phyloP scores from a whole-genome alignment of 2,888 invertebrate genomes.

The Drosophila lutescens region DNA sequence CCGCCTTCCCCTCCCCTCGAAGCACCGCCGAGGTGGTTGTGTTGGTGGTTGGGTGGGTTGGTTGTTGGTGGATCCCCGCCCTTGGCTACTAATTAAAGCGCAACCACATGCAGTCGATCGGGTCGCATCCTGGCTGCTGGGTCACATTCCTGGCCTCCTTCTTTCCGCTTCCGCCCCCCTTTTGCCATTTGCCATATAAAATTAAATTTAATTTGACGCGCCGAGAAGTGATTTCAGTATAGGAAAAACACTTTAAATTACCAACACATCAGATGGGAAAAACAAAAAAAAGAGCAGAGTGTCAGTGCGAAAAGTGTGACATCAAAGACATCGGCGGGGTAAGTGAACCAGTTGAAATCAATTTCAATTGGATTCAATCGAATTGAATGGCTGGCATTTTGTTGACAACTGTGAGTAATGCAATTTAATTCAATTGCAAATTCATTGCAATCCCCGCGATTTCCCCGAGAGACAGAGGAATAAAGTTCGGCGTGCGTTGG shows the following conservation, averaged over 20 bases:
- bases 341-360: slow-evolving; percentile 59
- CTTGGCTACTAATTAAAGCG: slow-evolving; percentile 65
- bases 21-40: slow-evolving; percentile 11
- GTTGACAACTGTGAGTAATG: slow-evolving; percentile 80
- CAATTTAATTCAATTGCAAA: slow-evolving; percentile 79
- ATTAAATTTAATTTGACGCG: slow-evolving; percentile 58
- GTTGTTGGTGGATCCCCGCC: slow-evolving; percentile 29
- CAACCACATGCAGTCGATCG: slow-evolving; percentile 51
- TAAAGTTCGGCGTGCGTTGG: slow-evolving; percentile 45
- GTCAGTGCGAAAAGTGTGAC: slow-evolving; percentile 69
- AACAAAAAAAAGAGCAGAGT: slow-evolving; percentile 33
- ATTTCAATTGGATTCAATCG: slow-evolving; percentile 77
- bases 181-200: slow-evolving; percentile 9
- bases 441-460: slow-evolving; percentile 54
- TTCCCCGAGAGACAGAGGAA: neutral
- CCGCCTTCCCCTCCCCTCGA: neutral
- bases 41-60: neutral
- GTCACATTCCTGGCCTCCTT: slow-evolving; percentile 22
- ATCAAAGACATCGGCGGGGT: slow-evolving; percentile 49
- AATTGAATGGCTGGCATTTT: slow-evolving; percentile 76
- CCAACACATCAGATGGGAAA: slow-evolving; percentile 35
- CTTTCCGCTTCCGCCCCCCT: slow-evolving; percentile 8
- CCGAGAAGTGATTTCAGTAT: slow-evolving; percentile 43
- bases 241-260: slow-evolving; percentile 56
- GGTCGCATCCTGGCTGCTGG: slow-evolving; percentile 33